A percentile compares a stretch with the other conserved stretches of the same genome.
Conservation (phyloP, 2,797 vertebrate species). For the Gallinago nigripennis region DNA sequence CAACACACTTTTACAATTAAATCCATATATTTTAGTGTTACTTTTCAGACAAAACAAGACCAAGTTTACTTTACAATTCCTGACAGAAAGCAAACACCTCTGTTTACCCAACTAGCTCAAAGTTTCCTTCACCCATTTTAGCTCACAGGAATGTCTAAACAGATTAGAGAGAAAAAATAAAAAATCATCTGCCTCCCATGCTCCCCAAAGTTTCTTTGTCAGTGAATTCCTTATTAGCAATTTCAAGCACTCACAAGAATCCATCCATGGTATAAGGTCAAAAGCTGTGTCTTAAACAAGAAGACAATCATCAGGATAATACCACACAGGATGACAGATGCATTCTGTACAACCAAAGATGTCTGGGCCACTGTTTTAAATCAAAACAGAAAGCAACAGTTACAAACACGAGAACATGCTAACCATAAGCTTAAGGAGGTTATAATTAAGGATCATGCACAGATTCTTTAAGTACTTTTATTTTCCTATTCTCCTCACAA, state of each 20-base stretch:
- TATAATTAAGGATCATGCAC: neutral
- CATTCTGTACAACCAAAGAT: slow-evolving; percentile 94
- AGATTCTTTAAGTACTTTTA: neutral
- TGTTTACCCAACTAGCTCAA: neutral
- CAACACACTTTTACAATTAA: neutral
- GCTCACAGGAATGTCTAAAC: neutral
- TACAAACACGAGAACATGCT: neutral
- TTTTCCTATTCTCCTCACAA: neutral
- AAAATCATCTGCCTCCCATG: neutral
- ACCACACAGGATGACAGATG: slow-evolving; percentile 91
- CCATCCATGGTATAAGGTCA: slow-evolving; percentile 92
- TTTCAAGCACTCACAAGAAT: slow-evolving; percentile 88
- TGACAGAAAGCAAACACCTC: neutral
- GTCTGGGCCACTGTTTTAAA: slow-evolving; percentile 90
- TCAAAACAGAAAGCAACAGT: slow-evolving; percentile 8
- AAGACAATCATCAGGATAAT: slow-evolving; percentile 95
- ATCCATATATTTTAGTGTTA: neutral
- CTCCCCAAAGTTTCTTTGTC: neutral
- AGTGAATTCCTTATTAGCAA: neutral
- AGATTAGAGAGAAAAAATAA: neutral
- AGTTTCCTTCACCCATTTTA: neutral
- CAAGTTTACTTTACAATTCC: neutral
- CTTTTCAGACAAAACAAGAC: neutral
- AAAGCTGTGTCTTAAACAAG: slow-evolving; percentile 88
- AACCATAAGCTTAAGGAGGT: neutral